phyloP scores from a whole-genome alignment of 2,888 invertebrate species.

The Troides helena region DNA sequence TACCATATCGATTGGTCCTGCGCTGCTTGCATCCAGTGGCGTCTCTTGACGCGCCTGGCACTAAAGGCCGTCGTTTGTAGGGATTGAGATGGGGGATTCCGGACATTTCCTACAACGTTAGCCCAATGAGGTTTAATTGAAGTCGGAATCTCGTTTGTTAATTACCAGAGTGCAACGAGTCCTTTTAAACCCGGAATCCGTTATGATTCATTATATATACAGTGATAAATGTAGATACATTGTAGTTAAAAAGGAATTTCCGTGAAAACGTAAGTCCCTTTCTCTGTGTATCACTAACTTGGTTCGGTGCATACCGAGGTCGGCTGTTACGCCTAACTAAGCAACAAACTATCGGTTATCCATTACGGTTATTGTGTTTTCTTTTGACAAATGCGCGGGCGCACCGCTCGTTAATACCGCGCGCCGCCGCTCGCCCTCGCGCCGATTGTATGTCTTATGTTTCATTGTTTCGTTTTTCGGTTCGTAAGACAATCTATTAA shows the following conservation, averaged over 20 bases:
- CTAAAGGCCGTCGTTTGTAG: no score
- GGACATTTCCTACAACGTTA: no score
- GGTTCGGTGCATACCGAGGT: conserved; percentile 39
- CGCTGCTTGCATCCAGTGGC: no score
- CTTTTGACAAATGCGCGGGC: conserved; percentile 68
- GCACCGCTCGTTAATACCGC: conserved; percentile 58
- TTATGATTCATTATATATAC: neutral
- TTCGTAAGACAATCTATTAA: conserved; percentile 27
- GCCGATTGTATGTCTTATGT: conserved; percentile 52
- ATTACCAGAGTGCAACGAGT: no score
- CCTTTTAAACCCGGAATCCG: no score
- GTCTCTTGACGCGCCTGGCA: no score
- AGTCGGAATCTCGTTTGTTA: no score
- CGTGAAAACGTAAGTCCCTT: neutral
- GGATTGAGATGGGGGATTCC: no score
- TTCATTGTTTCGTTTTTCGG: conserved; percentile 48
- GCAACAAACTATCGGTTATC: conserved; percentile 74
- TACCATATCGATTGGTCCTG: no score
- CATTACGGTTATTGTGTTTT: conserved; percentile 74
- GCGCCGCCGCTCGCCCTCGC: conserved; percentile 37
- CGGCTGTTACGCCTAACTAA: conserved; percentile 66
- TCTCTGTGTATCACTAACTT: conserved; percentile 40
- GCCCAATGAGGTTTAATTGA: no score
- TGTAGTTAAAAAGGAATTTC: neutral
- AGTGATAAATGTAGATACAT: no score